Conservation (phyloP, 1,140 invertebrate genomes). For the Anadara kagoshimensis region DNA sequence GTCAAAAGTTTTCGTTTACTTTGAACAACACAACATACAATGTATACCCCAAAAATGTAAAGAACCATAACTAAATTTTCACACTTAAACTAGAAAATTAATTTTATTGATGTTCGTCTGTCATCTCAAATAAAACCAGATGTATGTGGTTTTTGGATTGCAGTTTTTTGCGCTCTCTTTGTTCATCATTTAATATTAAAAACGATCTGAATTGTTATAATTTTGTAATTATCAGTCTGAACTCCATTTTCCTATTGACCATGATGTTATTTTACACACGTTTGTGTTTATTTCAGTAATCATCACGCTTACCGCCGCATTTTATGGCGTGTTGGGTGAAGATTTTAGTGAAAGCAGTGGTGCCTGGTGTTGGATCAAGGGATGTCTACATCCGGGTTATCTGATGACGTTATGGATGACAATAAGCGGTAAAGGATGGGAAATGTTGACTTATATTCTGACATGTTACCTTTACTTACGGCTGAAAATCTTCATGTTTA, state of each 20-base stretch:
- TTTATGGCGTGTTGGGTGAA: conserved; percentile 32
- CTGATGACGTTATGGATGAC: conserved; percentile 33
- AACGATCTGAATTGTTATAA: no score
- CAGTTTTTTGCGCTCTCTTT: no score
- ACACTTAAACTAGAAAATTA: no score
- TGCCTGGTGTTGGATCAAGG: conserved; percentile 46
- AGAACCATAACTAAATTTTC: no score
- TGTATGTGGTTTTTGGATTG: no score
- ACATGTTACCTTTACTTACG: conserved; percentile 26
- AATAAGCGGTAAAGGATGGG: conserved; percentile 41
- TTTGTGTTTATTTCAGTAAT: conserved; percentile 15
- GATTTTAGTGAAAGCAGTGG: conserved; percentile 37
- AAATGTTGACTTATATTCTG: conserved; percentile 32
- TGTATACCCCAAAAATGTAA: no score
- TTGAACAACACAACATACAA: no score
- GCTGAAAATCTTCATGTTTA: conserved; percentile 21
- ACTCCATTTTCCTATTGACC: no score
- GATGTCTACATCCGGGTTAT: not conserved
- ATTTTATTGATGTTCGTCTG: no score
- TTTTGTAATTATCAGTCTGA: no score
- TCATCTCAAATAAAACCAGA: not conserved
- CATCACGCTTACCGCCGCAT: conserved; percentile 21
- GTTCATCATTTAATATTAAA: no score
- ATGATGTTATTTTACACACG: not conserved
- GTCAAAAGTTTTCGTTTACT: no score